Base-by-base conservation (phyloP, 2,888 invertebrate genomes). In the Syrista parreyssii region DNA sequence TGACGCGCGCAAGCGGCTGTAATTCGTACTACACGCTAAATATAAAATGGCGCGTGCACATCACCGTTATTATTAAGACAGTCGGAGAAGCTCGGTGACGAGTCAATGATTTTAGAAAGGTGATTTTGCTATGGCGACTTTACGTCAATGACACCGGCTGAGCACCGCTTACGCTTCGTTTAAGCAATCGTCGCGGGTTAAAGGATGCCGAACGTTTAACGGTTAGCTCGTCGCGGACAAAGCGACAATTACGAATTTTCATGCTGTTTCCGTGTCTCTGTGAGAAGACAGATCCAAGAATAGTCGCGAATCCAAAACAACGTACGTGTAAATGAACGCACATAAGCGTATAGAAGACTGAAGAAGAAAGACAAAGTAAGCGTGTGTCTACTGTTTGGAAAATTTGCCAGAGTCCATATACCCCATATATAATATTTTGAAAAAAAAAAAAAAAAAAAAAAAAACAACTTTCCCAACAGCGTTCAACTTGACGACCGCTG, bases 1-100 rank as follows among this genome's bases (percentile, higher is more conserved):
- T 69, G 69, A 9, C 30, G 30, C 30, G 69, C 12, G 12, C 71
- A 71, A 71, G 31, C 31, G 71, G 12, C 15, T 6, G 31, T 12
- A 31, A 23, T 55, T 71, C 23, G 71, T 33, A 33, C 31, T 33
- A 31, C 31, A 31, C 12, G 31, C 71, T 71, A 31, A 71, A 71
- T 71, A 31, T 71, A 71, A 71, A 71, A 71, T 33, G 71, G 4
- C 71, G 32, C 15, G 3, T 33, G 3, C 9, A 23, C 71, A 34
- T 74, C 74, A 74, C 74, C 74, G 74, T 74, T 74, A 74, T 35
- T 74, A 74, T 74, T 74, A 74, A 74, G 36, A 32, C 35, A 23
- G 33, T 34, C 74, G 74, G 23, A 1, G 32, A 3, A 12, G 32
- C 23, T 12, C 35, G 35, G 36, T n/a, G 9, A 36, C n/a, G 74